Base-by-base conservation (phyloP, 2,797 vertebrate genomes). In the Amniataba percoides region DNA sequence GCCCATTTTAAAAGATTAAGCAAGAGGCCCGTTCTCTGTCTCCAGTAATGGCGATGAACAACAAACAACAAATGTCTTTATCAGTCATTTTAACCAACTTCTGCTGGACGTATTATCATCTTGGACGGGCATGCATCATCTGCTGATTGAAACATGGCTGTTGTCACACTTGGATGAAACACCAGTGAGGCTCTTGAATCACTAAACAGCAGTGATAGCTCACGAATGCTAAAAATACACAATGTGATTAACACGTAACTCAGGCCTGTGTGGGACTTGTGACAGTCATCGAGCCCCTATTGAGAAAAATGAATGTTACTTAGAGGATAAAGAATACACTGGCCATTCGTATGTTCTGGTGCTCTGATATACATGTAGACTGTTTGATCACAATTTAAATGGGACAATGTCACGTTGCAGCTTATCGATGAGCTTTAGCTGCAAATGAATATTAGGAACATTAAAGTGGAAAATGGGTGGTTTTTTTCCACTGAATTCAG, bases 141-240 rank as follows among this genome's bases (percentile, higher is more conserved):
- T 31, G 34, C 34, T 78, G 7, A 60, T 21, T 78, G 71, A 81
- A 80, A 66, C 21, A 59, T 76, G 57, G 49, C 57, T 82, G 53
- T 56, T 64, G 73, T 87, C 67, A 74, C 57, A 73, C 73, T 61
- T 83, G 68, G 86, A 31, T 68, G 66, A 84, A 68, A 81, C 74
- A 65, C 60, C 64, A 82, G 66, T 74, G 65, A 89, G 67, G 66
- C 71, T 57, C 65, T 74, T 82, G 86, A 89, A 86, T 88, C 87
- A 72, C 71, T 78, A 78, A 88, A 42, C 58, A 86, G 82, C 79
- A 34, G 63, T 31, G 46, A 92, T 77, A 82, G 61, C 65, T 86
- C 79, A 83, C 19, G 34, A 78, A 75, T 68, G 80, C 83, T 88
- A 83, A 87, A 87, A 88, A 88, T 89, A 89, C 27, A 39, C 49